Evolutionary conservation across 2,888 invertebrate genomes (phyloP), one percentile per base, ranked within the genome.

Genomic region (Aporophyla lueneburgensis): DNA sequence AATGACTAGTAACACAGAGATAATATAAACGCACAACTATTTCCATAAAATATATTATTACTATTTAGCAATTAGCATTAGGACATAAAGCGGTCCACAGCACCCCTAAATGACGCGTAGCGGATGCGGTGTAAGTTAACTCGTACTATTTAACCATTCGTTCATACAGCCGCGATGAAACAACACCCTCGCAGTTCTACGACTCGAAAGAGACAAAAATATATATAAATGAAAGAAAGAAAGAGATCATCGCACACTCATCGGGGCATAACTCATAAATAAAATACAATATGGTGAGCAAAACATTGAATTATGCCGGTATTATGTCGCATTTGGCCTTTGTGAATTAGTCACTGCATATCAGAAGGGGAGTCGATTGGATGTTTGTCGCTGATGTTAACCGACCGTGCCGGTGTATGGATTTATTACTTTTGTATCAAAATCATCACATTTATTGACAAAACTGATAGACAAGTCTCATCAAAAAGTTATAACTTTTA

Each of bases 271-370:
- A 96, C 96, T 96, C 96, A 96, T 97, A 97, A 97, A 97, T 97
- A 96, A 96, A 96, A 95, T 95, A 96, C 96, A 97, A 97, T 97
- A 97, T 97, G 96, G 97, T 96, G 96, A 96, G 96, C 96, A 96
- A 96, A 97, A 97, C 96, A 96, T 96, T 96, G 96, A 96, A 96
- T 96, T 96, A 96, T 96, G 96, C 94, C 88, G 95, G 96, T 96
- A 96, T 96, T 96, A 96, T 96, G 96, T 96, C 96, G 96, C 96
- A 96, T 96, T 96, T 96, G 96, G 96, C 96, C 96, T 96, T 96
- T 96, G 96, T 95, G 93, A 96, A 96, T 96, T 96, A 95, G 95
- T 95, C 93, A 92, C 80, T 88, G 88, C 87, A 91, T 92, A 92
- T 92, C 93, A 90, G 89, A 88, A 89, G 95, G 96, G 96, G 95